phyloP scores from a whole-genome alignment of 2,113 vertebrate genomes.

The Sinocyclocheilus grahami region DNA sequence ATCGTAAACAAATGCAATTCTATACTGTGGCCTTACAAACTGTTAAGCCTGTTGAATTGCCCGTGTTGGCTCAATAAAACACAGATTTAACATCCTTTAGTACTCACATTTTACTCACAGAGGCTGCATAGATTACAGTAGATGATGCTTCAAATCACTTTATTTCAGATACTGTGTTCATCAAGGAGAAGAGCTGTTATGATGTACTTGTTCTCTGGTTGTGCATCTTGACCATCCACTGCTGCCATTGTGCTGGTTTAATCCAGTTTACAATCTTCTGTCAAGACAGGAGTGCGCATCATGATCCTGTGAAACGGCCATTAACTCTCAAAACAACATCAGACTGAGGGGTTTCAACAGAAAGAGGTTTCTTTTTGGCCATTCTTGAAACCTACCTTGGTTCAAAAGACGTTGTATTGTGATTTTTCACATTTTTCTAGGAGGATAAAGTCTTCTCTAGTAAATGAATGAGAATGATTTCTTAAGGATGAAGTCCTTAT shows the following conservation, averaged over 20 bases:
- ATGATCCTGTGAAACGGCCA: background rate
- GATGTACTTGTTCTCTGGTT: background rate
- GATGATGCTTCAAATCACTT: background rate
- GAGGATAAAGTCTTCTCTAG: too few species aligned
- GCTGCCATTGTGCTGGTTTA: background rate
- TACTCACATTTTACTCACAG: background rate
- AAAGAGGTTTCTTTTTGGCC: background rate
- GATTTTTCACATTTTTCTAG: background rate
- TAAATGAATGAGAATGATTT: too few species aligned
- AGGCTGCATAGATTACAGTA: background rate
- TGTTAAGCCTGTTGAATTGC: constrained; percentile 36
- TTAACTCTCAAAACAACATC: background rate
- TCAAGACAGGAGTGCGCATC: background rate
- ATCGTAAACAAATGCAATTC: constrained; percentile 62
- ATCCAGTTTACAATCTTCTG: background rate
- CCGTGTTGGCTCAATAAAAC: constrained; percentile 67
- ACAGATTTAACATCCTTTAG: constrained; percentile 38
- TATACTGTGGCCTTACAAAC: constrained; percentile 47
- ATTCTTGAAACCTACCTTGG: background rate
- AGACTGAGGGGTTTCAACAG: background rate
- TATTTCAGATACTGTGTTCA: background rate
- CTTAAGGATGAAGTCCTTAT: too few species aligned
- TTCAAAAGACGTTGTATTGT: background rate
- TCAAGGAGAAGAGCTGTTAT: background rate
- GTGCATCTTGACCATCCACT: background rate